phyloP scores from a whole-genome alignment of 2,888 invertebrate species.

The Trachelus tabidus region DNA sequence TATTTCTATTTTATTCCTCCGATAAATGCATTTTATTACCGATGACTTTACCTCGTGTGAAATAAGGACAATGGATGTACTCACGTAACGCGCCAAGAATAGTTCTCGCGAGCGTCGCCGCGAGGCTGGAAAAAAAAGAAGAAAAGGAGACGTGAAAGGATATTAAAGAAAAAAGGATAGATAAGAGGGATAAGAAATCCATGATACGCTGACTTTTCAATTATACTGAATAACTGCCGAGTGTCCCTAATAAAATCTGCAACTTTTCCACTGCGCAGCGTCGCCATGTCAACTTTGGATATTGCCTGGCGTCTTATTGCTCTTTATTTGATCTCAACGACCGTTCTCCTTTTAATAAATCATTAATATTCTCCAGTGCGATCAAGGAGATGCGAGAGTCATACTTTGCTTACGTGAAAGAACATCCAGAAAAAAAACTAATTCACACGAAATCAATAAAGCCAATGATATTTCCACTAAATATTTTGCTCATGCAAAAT shows the following conservation, averaged over 20 bases:
- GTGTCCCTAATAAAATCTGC: not conserved
- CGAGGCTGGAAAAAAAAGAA: constrained; percentile 36
- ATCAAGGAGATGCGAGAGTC: too few species aligned
- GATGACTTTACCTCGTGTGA: not conserved
- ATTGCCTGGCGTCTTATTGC: not conserved
- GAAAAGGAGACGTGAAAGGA: not conserved
- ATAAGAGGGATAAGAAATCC: not conserved
- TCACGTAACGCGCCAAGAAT: constrained; percentile 48
- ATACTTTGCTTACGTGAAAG: too few species aligned
- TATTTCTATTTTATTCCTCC: not conserved
- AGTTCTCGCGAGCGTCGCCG: constrained; percentile 31
- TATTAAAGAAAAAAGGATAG: not conserved
- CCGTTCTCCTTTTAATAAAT: not conserved
- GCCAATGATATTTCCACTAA: not conserved
- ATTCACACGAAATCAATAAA: not conserved
- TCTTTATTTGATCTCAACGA: not conserved
- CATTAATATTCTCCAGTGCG: not conserved
- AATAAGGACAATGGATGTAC: constrained; percentile 27
- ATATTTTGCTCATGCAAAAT: not conserved
- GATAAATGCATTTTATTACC: not conserved
- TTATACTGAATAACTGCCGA: not conserved
- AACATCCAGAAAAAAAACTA: too few species aligned
- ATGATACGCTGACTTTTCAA: not conserved
- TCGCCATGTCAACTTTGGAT: not conserved
- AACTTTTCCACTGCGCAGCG: not conserved